Conservation (phyloP, 2,888 invertebrate species). For the Orgyia antiqua region DNA sequence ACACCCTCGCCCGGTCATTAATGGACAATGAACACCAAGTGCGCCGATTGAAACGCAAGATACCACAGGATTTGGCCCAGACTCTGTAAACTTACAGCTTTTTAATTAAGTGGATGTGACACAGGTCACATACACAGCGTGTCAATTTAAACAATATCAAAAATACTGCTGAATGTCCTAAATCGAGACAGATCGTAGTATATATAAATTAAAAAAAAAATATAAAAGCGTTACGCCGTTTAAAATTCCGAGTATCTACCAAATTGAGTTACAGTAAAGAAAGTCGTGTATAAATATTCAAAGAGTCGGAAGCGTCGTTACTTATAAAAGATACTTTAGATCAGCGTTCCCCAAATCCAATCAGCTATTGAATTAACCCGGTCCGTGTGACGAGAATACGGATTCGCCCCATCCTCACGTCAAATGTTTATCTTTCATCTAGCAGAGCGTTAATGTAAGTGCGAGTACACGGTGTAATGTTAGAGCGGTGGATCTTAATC, state of each 20-base stretch:
- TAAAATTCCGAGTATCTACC: conserved; percentile 1
- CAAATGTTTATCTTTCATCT: conserved; percentile 78
- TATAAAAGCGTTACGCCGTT: too few species aligned
- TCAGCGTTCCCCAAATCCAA: conserved; percentile 74
- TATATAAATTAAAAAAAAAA: too few species aligned
- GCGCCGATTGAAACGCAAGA: too few species aligned
- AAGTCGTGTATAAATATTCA: conserved; percentile 15
- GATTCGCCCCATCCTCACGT: conserved; percentile 69
- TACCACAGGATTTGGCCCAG: too few species aligned
- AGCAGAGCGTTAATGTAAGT: conserved; percentile 66
- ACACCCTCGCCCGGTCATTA: too few species aligned
- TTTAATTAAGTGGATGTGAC: too few species aligned
- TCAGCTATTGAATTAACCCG: conserved; percentile 77
- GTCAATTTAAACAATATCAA: too few species aligned
- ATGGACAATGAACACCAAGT: too few species aligned
- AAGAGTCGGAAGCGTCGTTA: conserved; percentile 30
- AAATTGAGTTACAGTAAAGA: conserved; percentile 2
- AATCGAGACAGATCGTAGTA: too few species aligned
- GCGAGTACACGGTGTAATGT: conserved; percentile 58
- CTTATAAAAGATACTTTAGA: conserved; percentile 52
- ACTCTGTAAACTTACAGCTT: too few species aligned
- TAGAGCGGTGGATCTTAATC: conserved; percentile 31
- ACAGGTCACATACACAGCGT: too few species aligned
- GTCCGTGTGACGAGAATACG: conserved; percentile 76
- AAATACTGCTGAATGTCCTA: too few species aligned